phyloP scores from a whole-genome alignment of 1,140 invertebrate species.

The Pogonus chalceus region DNA sequence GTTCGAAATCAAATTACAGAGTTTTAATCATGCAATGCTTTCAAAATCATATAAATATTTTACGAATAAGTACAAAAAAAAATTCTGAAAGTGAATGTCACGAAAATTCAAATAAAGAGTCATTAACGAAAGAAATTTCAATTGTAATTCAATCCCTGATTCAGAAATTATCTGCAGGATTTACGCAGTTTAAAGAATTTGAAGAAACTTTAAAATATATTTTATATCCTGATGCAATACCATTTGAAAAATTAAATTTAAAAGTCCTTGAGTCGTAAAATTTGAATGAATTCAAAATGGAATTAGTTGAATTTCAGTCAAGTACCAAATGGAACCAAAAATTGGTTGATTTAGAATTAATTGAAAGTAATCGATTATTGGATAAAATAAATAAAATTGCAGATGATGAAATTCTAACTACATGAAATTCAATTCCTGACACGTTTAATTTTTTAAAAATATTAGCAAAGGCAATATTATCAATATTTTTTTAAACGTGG shows the following conservation, averaged over 20 bases:
- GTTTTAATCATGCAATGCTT: too few species aligned
- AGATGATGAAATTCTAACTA: conserved; percentile 10
- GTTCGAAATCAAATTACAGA: too few species aligned
- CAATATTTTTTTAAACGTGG: too few species aligned
- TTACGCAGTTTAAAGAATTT: conserved; percentile 11
- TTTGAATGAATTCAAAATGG: conserved; percentile 9
- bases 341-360: conserved; percentile 12
- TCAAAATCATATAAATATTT: too few species aligned
- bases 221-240: conserved; percentile 11
- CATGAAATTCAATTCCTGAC: too few species aligned
- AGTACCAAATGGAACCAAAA: conserved; percentile 8
- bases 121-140: conserved; percentile 9
- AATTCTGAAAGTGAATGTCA: neutral
- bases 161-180: conserved; percentile 11
- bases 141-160: conserved; percentile 4
- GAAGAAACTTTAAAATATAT: conserved; percentile 14
- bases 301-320: conserved; percentile 11
- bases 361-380: conserved; percentile 10
- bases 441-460: too few species aligned
- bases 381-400: conserved; percentile 7
- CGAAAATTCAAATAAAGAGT: neutral
- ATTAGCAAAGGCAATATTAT: too few species aligned
- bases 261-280: conserved; percentile 10
- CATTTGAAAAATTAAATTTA: conserved; percentile 8
- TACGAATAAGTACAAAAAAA: neutral